phyloP scores from a whole-genome alignment of 2,113 vertebrate species.

The Poeciliopsis turrubarensis region DNA sequence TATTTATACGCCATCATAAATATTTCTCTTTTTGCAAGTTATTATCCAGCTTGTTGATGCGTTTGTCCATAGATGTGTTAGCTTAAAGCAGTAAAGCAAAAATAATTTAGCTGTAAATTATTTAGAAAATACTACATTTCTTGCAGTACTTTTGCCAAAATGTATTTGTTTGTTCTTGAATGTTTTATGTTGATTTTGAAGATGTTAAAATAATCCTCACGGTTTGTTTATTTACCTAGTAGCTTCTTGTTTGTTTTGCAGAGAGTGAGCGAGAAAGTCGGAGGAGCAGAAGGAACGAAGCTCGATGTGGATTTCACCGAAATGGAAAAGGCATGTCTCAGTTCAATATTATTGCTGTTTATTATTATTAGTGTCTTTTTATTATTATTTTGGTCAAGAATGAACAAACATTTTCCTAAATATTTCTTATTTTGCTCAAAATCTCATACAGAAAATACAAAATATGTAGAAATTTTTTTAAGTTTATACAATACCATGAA shows the following conservation, averaged over 20 bases:
- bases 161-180: neutral
- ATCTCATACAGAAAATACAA: neutral
- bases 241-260: slow-evolving; percentile 66
- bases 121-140: neutral
- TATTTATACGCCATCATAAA: no score
- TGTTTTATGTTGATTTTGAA: neutral
- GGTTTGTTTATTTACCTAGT: neutral
- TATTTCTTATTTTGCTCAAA: neutral
- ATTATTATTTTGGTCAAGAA: no score
- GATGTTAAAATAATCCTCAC: neutral
- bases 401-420: neutral
- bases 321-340: slow-evolving; percentile 89
- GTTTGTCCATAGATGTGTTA: neutral
- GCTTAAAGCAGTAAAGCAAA: neutral
- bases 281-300: slow-evolving; percentile 95
- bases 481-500: neutral
- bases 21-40: neutral
- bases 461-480: neutral
- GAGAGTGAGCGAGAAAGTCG: slow-evolving; percentile 97
- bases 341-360: neutral
- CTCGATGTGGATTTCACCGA: slow-evolving; percentile 96
- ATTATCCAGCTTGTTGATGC: neutral
- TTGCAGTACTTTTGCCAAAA: neutral
- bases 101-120: neutral
- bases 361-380: no score